Conservation (phyloP, 2,113 vertebrate genomes). For the Oreochromis niloticus region DNA sequence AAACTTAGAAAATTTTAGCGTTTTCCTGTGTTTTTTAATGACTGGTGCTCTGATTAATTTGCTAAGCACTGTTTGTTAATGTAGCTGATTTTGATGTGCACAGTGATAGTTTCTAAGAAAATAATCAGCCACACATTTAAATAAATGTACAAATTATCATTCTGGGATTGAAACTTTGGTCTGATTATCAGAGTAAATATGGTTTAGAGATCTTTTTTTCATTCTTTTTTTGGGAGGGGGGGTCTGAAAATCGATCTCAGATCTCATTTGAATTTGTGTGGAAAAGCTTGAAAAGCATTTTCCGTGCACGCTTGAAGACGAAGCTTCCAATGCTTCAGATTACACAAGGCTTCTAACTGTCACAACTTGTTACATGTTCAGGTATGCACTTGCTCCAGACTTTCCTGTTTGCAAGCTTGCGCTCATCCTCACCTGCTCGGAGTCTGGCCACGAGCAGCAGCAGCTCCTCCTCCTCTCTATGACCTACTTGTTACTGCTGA, state of each 20-base stretch:
- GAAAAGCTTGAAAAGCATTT: neutral
- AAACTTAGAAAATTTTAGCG: no score
- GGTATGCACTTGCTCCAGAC: neutral
- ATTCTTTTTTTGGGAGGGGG: neutral
- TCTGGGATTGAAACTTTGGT: neutral
- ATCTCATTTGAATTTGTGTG: neutral
- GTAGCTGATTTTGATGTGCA: neutral
- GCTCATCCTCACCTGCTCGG: neutral
- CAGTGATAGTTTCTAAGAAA: neutral
- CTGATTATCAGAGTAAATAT: neutral
- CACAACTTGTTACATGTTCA: neutral
- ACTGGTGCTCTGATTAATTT: neutral
- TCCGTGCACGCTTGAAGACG: neutral
- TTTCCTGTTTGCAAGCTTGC: neutral
- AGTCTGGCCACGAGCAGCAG: neutral
- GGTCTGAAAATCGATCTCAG: neutral
- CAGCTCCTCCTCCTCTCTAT: neutral
- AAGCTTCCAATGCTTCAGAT: neutral
- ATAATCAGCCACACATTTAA: neutral
- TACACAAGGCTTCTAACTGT: neutral
- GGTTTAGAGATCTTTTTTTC: neutral
- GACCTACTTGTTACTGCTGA: slow-evolving; percentile 1
- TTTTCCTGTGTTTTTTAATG: no score
- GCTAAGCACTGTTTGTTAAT: neutral
- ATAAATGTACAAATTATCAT: neutral